Conservation (phyloP, 2,113 vertebrate genomes). For the Mungos mungo region DNA sequence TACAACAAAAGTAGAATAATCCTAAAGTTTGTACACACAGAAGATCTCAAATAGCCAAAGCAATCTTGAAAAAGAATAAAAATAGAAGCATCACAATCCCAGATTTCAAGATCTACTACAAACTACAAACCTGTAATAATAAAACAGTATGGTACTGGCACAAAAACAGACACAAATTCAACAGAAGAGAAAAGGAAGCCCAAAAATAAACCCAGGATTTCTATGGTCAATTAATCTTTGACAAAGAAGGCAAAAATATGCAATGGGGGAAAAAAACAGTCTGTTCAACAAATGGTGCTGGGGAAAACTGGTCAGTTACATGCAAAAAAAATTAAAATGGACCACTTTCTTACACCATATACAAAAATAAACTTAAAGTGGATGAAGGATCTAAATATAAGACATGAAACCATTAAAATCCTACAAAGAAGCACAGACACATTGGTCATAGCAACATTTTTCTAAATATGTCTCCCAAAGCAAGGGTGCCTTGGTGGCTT, state of each 20-base stretch:
- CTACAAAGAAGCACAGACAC: background rate
- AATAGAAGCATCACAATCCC: background rate
- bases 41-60: background rate
- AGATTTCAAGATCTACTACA: background rate
- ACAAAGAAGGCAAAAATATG: background rate
- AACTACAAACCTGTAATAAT: background rate
- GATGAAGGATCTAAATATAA: background rate
- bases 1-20: background rate
- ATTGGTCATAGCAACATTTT: background rate
- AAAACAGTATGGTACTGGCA: background rate
- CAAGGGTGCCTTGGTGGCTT: background rate
- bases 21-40: background rate
- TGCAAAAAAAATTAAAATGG: background rate
- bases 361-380: background rate
- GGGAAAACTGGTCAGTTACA: background rate
- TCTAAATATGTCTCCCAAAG: background rate
- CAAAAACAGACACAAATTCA: background rate
- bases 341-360: background rate
- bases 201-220: background rate
- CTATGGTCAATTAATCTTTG: background rate
- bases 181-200: background rate
- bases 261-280: background rate
- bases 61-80: background rate
- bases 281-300: background rate
- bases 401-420: background rate